Evolutionary conservation across 2,113 vertebrate species (phyloP).

Genomic region (Tiliqua scincoides): DNA sequence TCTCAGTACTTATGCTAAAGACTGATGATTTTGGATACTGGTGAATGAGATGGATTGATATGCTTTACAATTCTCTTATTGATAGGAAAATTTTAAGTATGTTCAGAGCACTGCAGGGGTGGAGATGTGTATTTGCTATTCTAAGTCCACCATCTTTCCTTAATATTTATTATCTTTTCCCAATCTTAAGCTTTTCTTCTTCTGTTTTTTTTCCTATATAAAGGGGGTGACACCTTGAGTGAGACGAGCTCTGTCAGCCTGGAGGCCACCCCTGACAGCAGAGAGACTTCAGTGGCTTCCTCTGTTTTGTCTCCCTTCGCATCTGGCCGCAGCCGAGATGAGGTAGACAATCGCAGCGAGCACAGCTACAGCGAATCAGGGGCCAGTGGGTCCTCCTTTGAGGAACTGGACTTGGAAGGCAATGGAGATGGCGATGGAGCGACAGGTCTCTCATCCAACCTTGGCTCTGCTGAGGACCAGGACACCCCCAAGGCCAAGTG

Average conservation of each 20-base stretch:
- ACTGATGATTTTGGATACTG: not conserved
- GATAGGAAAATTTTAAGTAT: not conserved
- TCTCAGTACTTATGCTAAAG: not conserved
- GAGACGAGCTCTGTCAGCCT: slow-evolving; percentile 84
- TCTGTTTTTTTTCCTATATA: slow-evolving; percentile 42
- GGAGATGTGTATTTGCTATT: not conserved
- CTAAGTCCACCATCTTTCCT: not conserved
- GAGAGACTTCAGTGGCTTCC: slow-evolving; percentile 83
- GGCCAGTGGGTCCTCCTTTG: slow-evolving; percentile 93
- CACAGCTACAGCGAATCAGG: slow-evolving; percentile 89
- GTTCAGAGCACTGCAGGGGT: not conserved
- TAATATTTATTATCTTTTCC: not conserved
- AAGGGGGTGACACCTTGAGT: slow-evolving; percentile 74
- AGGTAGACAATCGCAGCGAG: slow-evolving; percentile 77
- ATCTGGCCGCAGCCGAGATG: slow-evolving; percentile 77
- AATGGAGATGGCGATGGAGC: slow-evolving; percentile 57
- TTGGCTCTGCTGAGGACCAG: slow-evolving; percentile 32
- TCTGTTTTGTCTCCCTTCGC: slow-evolving; percentile 77
- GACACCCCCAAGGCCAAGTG: slow-evolving; percentile 66
- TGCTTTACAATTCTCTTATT: not conserved
- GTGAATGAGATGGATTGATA: not conserved
- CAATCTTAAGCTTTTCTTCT: slow-evolving; percentile 31
- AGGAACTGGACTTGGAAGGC: slow-evolving; percentile 92
- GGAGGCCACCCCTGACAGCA: slow-evolving; percentile 84
- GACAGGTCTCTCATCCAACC: slow-evolving; percentile 21